Evolutionary conservation across 1,140 invertebrate species (phyloP).

Genomic region (Pararge aegeria): DNA sequence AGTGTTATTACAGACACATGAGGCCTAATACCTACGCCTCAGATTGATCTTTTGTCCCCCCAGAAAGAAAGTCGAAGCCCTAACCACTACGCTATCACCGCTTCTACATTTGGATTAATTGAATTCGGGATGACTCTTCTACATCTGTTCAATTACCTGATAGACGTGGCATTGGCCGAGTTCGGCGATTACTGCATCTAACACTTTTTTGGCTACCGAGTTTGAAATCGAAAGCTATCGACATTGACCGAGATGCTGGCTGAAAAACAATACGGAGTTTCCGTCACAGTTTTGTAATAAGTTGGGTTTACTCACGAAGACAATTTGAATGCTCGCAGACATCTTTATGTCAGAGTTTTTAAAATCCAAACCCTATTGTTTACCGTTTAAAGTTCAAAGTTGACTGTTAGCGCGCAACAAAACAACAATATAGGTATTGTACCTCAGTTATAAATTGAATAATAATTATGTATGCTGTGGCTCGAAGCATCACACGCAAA

Average conservation of each 20-base stretch:
- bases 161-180: conserved; percentile 2
- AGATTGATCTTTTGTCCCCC: no score
- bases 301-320: conserved; percentile 33
- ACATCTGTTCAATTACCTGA: not conserved
- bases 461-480: not conserved
- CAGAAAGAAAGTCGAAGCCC: no score
- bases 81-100: not conserved
- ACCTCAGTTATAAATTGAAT: conserved; percentile 5
- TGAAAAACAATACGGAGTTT: conserved; percentile 57
- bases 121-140: not conserved
- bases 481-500: not conserved
- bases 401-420: not conserved
- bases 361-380: conserved; percentile 9
- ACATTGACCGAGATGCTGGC: conserved; percentile 60
- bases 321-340: conserved; percentile 22
- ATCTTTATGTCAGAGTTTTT: not conserved
- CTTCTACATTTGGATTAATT: no score
- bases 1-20: no score
- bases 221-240: conserved; percentile 55
- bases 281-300: conserved; percentile 38
- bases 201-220: conserved; percentile 29
- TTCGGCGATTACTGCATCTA: conserved; percentile 6
- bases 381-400: conserved; percentile 8
- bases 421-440: not conserved
- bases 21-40: no score